Evolutionary conservation across 2,888 invertebrate species (phyloP), one percentile per base, ranked within the genome.

Genomic region (Eilema sororculum): DNA sequence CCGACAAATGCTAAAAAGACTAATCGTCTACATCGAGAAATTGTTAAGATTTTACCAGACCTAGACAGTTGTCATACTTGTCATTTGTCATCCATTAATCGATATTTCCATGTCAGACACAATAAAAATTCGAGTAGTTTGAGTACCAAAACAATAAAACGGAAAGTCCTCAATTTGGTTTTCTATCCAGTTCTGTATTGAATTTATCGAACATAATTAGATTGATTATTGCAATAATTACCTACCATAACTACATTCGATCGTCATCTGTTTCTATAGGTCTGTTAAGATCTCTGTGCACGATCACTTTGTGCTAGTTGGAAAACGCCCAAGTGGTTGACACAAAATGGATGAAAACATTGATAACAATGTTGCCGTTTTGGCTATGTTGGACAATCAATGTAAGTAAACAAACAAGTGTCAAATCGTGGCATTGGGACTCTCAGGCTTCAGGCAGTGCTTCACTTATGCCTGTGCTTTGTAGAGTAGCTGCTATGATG

Each of bases 291-390:
- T 57, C n/a, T 20, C 33, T 52, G 69, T 69, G 65, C 56, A 60
- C 65, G 56, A 25, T 52, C 16, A 60, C 65, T 60, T 63, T 28
- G 57, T 58, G 25, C 64, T 69, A 75, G 79, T 80, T 83, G 81
- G 79, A 84, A 84, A 83, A 82, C 83, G 71, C 71, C 68, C 69
- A 76, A 74, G 62, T 65, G 65, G 56, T 71, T 69, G 67, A 74
- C 77, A 75, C 69, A 76, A 77, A 79, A 91, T 91, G 91, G 89
- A 91, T 79, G 89, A 89, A 80, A 90, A 85, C 76, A 89, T 91
- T 85, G 89, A 90, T 75, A 89, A 79, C 74, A 91, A 89, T 85
- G 91, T 91, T 75, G 89, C 90, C 56, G 91, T 91, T 70, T 86
- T 91, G 77, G 89, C 91, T 76, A 90, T 91, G 77, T 83, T 91